Base-by-base conservation (phyloP, 2,797 vertebrate species). In the Stomatorhinus walkeri region DNA sequence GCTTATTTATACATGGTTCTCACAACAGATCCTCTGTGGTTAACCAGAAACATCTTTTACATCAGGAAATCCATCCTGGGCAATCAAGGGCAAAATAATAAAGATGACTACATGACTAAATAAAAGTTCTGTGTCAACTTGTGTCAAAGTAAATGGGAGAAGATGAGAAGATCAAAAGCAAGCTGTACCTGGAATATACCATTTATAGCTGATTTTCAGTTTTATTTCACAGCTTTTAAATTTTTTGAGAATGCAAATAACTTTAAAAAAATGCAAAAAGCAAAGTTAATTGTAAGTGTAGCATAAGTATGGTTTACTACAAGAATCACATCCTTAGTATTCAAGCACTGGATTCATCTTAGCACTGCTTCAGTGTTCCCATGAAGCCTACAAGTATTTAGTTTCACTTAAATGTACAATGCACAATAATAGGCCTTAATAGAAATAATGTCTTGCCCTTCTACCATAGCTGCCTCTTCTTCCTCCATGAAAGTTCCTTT, bases 401-500 rank as follows among this genome's bases (percentile, higher is more conserved):
- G 72, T 43, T 79, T 79, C 14, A 36, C 72, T 46, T 84, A 19
- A 46, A 84, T 49, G 43, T 81, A 81, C 61, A 32, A 28, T 81
- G 40, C 40, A 81, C 32, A n/a, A 36, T 24, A 5, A 40, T 52
- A 59, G 0, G 24, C 32, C 83, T 88, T 90, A 94, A 90, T 93
- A 93, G 89, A 93, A 89, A 91, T 94, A 95, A 9, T 94, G 91
- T 61, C 93, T 92, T 89, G 92, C 91, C 84, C 94, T 94, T 68
- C 94, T 94, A 85, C 92, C 94, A 7, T 96, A 94, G 51, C 94
- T 24, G 0, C 90, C 43, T 19, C 94, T 92, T 3, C 94, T 89
- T 0, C 94, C 89, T 2, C 95, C 92, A 1, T 92, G 51, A 1
- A 92, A 86, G 0, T 93, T 81, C 0, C 88, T 92, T 1, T 93